Base-by-base conservation (phyloP, 37 sponge, comb jelly and placozoan genomes). In the Ephydatia muelleri region DNA sequence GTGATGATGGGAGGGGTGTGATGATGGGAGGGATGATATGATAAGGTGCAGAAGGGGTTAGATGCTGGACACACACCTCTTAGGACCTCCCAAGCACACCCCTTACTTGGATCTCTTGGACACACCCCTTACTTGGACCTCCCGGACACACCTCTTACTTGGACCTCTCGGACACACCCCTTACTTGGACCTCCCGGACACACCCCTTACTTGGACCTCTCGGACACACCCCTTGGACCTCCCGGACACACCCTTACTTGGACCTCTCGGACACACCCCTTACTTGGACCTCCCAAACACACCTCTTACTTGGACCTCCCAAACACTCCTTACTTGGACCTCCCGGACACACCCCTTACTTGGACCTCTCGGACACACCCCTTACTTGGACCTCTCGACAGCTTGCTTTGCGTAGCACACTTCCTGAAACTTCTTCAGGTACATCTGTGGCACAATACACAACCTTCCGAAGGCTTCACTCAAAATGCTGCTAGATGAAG, bases 401-500 rank as follows among this genome's bases (percentile, higher is more conserved):
- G 72, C 30, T 25, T 71, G 30, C 33, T 35, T 28, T 1, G 72
- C 1, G 72, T 35, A 35, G 33, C 72, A 71, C 14, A 35, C 30
- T 34, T 71, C 33, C 23, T 14, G 11, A 0, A 71, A 35, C 33
- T 25, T 21, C 57, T 57, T 57, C 57, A 67, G 70, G 77, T 74
- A 67, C 39, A 36, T 30, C 14, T 28, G 27, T 21, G 27, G 21
- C 2, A 84, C n/a, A 30, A 69, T 30, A 33, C 77, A 48, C 19
- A 84, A 69, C 13, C 16, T n/a, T 68, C 22, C 43, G 13, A 26
- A 68, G 25, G 77, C 33, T 25, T 64, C 43, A 2, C 67, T 31
- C 68, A 84, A 77, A 5, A 84, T 14, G 19, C 57, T 21, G 16
- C 57, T 37, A 25, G 83, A n/a, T 64, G 37, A 28, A 31, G 75